Evolutionary conservation across 2,113 vertebrate species (phyloP).

Genomic region (Picathartes gymnocephalus): DNA sequence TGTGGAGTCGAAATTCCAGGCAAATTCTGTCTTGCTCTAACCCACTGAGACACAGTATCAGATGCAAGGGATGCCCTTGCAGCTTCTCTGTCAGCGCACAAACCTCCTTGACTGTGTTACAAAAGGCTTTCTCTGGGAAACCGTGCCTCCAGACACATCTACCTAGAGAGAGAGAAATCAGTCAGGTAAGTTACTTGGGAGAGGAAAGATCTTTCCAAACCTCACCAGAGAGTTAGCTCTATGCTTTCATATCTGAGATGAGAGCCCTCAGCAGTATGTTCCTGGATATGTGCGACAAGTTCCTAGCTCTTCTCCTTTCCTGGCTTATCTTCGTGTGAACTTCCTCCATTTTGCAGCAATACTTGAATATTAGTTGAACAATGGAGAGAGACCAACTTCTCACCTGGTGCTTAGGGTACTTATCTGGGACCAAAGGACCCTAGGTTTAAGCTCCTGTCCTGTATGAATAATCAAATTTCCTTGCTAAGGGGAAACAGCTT

Average conservation of each 20-base stretch:
- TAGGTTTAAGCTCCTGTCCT: background rate
- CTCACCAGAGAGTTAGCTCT: background rate
- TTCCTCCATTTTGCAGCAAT: background rate
- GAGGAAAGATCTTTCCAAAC: background rate
- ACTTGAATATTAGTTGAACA: background rate
- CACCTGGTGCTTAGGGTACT: background rate
- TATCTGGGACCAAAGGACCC: background rate
- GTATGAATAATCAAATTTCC: background rate
- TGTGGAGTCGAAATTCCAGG: background rate
- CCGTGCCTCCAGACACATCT: background rate
- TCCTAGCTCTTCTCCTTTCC: background rate
- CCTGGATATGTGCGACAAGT: background rate
- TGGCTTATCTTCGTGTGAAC: background rate
- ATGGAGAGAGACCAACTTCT: background rate
- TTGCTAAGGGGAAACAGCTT: background rate
- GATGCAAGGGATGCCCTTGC: background rate
- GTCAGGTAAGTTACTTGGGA: background rate
- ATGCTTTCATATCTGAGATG: background rate
- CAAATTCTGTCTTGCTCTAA: background rate
- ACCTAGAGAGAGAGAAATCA: background rate
- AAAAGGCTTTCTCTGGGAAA: background rate
- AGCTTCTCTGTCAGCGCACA: background rate
- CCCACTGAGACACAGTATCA: background rate
- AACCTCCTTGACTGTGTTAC: background rate
- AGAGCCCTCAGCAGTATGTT: background rate